A percentile compares a stretch with the other conserved stretches of the same genome.
These are phyloP conservation scores for Azorinus chamasolen DNA, from an alignment of 2,888 invertebrate species.

Conservation along the genomic window DNA sequence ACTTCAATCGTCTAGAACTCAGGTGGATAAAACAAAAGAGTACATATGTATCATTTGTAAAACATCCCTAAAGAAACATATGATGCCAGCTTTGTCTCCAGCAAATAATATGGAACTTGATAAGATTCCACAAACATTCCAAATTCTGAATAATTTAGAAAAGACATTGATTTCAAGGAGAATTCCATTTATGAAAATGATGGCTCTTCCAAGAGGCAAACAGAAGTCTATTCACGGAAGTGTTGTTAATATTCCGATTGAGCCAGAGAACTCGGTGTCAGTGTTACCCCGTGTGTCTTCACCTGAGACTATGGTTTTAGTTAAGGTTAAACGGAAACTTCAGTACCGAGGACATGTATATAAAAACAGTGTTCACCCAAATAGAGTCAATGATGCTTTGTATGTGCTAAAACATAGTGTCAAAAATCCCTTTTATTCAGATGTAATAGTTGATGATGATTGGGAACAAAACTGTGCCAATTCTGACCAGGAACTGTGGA, in stretches of 20 bases:
- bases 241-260: constrained; percentile 52
- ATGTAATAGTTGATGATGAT: constrained; percentile 35
- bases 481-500: constrained; percentile 15
- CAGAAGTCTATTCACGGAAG: constrained; percentile 44
- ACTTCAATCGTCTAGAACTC: no score
- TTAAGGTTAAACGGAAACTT: constrained; percentile 34
- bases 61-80: no score
- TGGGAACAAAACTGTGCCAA: constrained; percentile 24
- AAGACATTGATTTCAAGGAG: constrained; percentile 37
- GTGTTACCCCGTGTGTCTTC: constrained; percentile 4
- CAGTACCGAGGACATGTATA: constrained; percentile 39
- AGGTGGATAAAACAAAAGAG: no score
- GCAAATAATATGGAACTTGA: constrained; percentile 33
- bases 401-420: constrained; percentile 31
- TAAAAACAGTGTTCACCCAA: constrained; percentile 24
- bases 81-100: constrained; percentile 27
- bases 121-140: constrained; percentile 27
- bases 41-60: no score
- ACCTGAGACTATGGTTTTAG: constrained; percentile 10
- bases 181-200: constrained; percentile 51
- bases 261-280: constrained; percentile 17
- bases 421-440: constrained; percentile 27
- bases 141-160: constrained; percentile 47
- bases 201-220: constrained; percentile 38
- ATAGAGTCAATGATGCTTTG: constrained; percentile 38